Base-by-base conservation (phyloP, 2,113 vertebrate genomes). In the Hemiprocne comata region DNA sequence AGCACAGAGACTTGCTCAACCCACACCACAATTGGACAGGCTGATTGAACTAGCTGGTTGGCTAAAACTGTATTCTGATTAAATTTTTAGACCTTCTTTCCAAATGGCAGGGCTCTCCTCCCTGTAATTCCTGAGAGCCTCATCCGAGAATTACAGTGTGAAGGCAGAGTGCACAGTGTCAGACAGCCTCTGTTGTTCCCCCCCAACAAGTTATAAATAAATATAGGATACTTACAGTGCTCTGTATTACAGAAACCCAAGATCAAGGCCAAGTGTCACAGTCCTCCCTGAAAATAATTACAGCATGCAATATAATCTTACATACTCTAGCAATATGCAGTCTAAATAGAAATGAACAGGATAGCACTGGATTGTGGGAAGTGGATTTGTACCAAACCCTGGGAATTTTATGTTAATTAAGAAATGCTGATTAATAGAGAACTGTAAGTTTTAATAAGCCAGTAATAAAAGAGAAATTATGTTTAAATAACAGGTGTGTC, bases 221-320 rank as follows among this genome's bases (percentile, higher is more conserved):
- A 88, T 90, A 93, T 1, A 85, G 91, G 73, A 94, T 78, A 88
- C 76, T 81, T 92, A 84, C 90, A 81, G 69, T 25, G 50, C 44
- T 89, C 79, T 86, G 72, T 67, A 77, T 58, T 26, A 90, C 50
- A 75, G 88, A 90, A 95, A 95, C 92, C 44, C 93, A 95, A 95
- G 94, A 95, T 93, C 94, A 95, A 94, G 96, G 95, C 94, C 88
- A 93, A 95, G 92, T 84, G 95, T 93, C 87, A 91, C 75, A 93
- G 88, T 65, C 93, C 92, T 90, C 73, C 61, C 93, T 82, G 90
- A 89, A 96, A 95, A 95, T 90, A 96, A 96, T 78, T 92, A 78
- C 76, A 74, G 93, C 65, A 75, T 92, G 92, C 88, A 96, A 90
- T 70, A 72, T 40, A 92, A 96, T 85, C 93, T 87, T 64, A 74